Conservation (phyloP, 2,797 vertebrate species). For the Oreortyx pictus region DNA sequence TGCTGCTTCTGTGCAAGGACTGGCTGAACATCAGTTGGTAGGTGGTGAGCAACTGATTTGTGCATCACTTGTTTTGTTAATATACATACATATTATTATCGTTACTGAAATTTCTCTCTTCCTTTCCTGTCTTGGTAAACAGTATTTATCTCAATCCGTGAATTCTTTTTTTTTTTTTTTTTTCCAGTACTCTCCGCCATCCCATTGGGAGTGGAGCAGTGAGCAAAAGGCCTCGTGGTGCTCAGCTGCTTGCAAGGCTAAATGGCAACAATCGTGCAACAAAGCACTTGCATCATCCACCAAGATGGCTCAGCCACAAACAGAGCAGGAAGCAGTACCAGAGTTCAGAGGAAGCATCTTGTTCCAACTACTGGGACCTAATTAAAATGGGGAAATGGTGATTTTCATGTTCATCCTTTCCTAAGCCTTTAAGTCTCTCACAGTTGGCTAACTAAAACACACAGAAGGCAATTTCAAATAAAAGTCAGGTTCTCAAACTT, state of each 20-base stretch:
- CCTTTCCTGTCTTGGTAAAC: neutral
- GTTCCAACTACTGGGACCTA: neutral
- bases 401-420: neutral
- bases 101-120: neutral
- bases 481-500: neutral
- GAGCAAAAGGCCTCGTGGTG: neutral
- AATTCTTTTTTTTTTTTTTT: neutral
- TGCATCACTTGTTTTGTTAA: neutral
- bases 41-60: too few species aligned
- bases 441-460: neutral
- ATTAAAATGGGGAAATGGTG: accelerated
- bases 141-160: neutral
- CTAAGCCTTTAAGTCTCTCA: neutral
- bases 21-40: neutral
- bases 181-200: neutral
- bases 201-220: neutral
- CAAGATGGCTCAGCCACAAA: neutral
- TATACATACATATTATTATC: neutral
- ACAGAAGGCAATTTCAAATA: neutral
- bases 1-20: too few species aligned
- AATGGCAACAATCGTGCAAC: neutral
- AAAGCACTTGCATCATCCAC: neutral
- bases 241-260: neutral
- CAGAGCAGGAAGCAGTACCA: neutral
- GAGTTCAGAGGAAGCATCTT: neutral